Percentiles rank a stretch among this genome's conserved stretches.
Conservation (phyloP, 2,113 vertebrate species). For the Myanophis thanlyinensis region DNA sequence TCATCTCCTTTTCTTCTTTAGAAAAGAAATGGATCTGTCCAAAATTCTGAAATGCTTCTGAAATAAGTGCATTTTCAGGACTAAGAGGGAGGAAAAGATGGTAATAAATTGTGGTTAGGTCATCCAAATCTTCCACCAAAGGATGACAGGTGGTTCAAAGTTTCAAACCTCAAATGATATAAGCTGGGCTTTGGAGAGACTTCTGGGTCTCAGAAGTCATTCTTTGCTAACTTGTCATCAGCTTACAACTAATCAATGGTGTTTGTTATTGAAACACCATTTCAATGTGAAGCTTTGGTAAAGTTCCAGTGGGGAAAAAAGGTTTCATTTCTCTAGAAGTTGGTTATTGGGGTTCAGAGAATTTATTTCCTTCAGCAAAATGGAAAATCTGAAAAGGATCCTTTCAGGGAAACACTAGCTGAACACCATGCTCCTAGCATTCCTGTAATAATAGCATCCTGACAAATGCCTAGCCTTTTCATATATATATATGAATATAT, state of each 20-base stretch:
- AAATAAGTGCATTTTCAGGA: slow-evolving; percentile 20
- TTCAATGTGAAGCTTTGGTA: not conserved
- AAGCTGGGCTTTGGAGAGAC: slow-evolving; percentile 10
- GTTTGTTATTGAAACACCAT: slow-evolving; percentile 4
- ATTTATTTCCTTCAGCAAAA: not conserved
- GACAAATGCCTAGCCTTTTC: not conserved
- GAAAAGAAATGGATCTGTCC: not conserved
- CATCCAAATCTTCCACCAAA: slow-evolving; percentile 15
- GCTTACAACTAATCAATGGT: not conserved
- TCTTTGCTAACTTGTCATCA: slow-evolving; percentile 19
- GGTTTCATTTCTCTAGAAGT: not conserved
- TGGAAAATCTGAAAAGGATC: not conserved
- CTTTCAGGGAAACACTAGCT: not conserved
- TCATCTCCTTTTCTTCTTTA: not conserved
- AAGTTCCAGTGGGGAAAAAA: not conserved
- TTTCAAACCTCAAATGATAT: slow-evolving; percentile 26
- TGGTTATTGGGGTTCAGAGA: not conserved
- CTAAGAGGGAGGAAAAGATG: slow-evolving; percentile 7
- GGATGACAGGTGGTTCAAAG: slow-evolving; percentile 24
- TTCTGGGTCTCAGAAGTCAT: not conserved
- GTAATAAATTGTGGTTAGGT: slow-evolving; percentile 13
- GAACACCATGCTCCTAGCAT: not conserved
- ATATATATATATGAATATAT: too few relatives aligned
- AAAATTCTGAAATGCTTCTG: slow-evolving; percentile 1
- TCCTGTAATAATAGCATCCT: not conserved